These are phyloP conservation scores for Ashinkailepas kermadecensis DNA, from an alignment of 2,888 invertebrate species.

Conservation along the genomic window DNA sequence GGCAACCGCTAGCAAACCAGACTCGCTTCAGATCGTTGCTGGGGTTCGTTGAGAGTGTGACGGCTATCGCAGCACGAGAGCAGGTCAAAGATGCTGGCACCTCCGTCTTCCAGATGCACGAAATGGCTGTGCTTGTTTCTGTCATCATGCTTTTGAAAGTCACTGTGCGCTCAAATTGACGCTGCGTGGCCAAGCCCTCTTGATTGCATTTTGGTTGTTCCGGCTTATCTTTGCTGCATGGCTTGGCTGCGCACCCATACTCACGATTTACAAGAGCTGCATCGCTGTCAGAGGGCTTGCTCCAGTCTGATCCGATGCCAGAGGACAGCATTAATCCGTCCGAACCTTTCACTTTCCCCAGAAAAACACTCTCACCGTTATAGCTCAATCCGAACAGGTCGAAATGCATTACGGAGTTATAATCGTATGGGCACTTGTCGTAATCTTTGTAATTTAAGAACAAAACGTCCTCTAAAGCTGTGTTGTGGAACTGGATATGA, in stretches of 20 bases:
- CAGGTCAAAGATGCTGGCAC: background rate
- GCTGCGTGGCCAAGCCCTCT: background rate
- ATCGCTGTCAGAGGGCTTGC: background rate
- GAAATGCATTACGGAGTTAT: background rate
- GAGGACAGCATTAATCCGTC: background rate
- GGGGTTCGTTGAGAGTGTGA: background rate
- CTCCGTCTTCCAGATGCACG: background rate
- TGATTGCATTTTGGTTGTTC: background rate
- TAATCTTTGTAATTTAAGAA: constrained; percentile 9
- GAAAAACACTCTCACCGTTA: background rate
- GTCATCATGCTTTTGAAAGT: background rate
- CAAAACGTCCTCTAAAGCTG: background rate
- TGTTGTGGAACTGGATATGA: background rate
- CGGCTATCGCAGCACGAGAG: background rate
- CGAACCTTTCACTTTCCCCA: background rate
- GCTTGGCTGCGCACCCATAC: background rate
- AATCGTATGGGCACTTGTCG: constrained; percentile 6
- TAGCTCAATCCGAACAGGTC: background rate
- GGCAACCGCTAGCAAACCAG: background rate
- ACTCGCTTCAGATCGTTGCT: background rate
- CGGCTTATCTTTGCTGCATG: background rate
- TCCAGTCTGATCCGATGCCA: background rate
- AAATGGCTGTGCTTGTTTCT: background rate
- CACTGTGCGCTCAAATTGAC: background rate
- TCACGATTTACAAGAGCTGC: background rate